Evolutionary conservation across 2,888 invertebrate genomes (phyloP).

Genomic region (Pterostichus niger): DNA sequence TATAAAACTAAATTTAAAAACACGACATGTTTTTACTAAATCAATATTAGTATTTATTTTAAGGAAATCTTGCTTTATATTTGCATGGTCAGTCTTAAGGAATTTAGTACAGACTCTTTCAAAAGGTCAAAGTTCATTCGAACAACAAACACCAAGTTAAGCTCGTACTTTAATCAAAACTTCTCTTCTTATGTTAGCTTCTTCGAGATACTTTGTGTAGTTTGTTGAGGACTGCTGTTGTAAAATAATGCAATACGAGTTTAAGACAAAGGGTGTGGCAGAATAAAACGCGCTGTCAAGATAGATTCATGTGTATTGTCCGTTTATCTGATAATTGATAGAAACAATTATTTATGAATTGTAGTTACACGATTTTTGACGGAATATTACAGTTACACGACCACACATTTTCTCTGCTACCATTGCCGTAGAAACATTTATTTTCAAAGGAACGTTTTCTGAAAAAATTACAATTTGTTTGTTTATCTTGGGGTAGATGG

Average conservation of each 20-base stretch:
- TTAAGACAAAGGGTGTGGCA: constrained; percentile 30
- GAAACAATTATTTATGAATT: constrained; percentile 39
- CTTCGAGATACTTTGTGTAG: not conserved
- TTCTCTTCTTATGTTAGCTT: not conserved
- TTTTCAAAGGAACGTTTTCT: not conserved
- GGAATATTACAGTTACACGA: constrained; percentile 26
- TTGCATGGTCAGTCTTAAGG: not conserved
- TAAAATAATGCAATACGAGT: not conserved
- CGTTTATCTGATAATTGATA: constrained; percentile 44
- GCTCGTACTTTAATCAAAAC: constrained; percentile 16
- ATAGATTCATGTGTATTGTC: constrained; percentile 22
- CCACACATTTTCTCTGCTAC: constrained; percentile 13
- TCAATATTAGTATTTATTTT: constrained; percentile 6
- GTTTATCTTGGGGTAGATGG: no score
- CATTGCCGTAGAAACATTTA: not conserved
- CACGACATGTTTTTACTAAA: not conserved
- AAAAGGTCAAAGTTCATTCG: constrained; percentile 26
- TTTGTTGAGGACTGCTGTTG: constrained; percentile 19
- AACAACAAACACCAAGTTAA: not conserved
- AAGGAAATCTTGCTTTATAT: no score
- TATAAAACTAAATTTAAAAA: constrained; percentile 12
- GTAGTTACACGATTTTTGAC: constrained; percentile 9
- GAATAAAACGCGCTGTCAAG: constrained; percentile 21
- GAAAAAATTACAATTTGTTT: no score
- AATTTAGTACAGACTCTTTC: not conserved